Base-by-base conservation (phyloP, 2,797 vertebrate genomes). In the Aulostomus chinensis region DNA sequence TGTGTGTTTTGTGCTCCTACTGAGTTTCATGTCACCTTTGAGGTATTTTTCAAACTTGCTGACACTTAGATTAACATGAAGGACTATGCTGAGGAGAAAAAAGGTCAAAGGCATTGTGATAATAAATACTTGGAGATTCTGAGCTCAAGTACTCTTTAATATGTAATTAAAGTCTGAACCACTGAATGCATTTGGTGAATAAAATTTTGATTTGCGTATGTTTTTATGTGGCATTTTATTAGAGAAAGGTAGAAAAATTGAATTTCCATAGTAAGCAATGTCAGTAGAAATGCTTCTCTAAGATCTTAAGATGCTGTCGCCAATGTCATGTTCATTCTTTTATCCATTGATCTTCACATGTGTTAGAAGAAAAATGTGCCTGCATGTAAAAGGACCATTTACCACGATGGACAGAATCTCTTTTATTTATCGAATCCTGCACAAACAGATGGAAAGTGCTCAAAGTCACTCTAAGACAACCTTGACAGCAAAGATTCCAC, bases 61-160 rank as follows among this genome's bases (percentile, higher is more conserved):
- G 68, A 80, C 74, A 67, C 40, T 61, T 67, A 70, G 66, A 77
- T 74, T 73, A 81, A 61, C 48, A 35, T 16, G 42, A 61, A 31
- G 4, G 35, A 54, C 35, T 51, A 67, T 37, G 66, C 50, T 20
- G 37, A 54, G 56, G 52, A 55, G 4, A 14, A 39, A 9, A 85
- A 78, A 78, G 66, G 68, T 80, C 78, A 84, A 76, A 76, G 50
- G 56, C 60, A 79, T 82, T 71, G 70, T 58, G 26, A 56, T 64
- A 51, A 76, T 72, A 56, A 76, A 73, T 46, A 69, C 40, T 25
- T 43, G 13, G 45, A 48, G 29, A 51, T 37, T 18, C 26, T 33
- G 42, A 37, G 48, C 35, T 60, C 38, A 50, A 15, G 35, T 25
- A 4, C 10, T n/a, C 25, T 30, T 14, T 45, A 25, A 57, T 36